phyloP scores from a whole-genome alignment of 2,888 invertebrate species.

The Polyploca ridens region DNA sequence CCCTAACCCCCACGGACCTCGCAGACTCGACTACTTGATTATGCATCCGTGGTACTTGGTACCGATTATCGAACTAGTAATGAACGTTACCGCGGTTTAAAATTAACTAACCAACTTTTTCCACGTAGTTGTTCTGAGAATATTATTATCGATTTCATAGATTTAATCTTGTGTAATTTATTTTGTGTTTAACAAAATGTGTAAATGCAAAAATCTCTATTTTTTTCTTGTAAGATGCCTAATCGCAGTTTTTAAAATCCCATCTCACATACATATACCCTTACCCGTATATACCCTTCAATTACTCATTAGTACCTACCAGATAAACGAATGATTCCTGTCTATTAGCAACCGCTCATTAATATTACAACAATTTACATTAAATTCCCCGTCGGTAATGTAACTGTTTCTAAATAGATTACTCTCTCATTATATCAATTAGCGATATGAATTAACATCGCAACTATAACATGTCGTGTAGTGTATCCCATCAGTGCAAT shows the following conservation, averaged over 20 bases:
- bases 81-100: constrained; percentile 66
- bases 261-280: too few species aligned
- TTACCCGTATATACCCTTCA: too few species aligned
- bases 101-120: constrained; percentile 37
- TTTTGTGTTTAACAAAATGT: background rate
- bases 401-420: constrained; percentile 40
- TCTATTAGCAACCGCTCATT: background rate
- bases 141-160: constrained; percentile 23
- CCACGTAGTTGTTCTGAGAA: constrained; percentile 23
- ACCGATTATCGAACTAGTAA: constrained; percentile 82
- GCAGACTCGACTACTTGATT: constrained; percentile 76
- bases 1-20: constrained; percentile 43
- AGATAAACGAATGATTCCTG: background rate
- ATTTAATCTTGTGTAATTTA: background rate
- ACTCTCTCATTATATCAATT: constrained; percentile 28
- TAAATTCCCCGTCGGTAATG: constrained; percentile 13
- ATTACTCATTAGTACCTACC: background rate
- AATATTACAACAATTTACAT: background rate
- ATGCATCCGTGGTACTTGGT: constrained; percentile 78
- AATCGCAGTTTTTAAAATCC: too few species aligned
- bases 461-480: constrained; percentile 6
- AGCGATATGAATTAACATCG: constrained; percentile 30
- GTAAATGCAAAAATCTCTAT: background rate
- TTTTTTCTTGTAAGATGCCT: too few species aligned
- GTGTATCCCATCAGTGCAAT: constrained; percentile 46